Conservation (phyloP, 2,888 invertebrate species). For the Acheta domesticus region DNA sequence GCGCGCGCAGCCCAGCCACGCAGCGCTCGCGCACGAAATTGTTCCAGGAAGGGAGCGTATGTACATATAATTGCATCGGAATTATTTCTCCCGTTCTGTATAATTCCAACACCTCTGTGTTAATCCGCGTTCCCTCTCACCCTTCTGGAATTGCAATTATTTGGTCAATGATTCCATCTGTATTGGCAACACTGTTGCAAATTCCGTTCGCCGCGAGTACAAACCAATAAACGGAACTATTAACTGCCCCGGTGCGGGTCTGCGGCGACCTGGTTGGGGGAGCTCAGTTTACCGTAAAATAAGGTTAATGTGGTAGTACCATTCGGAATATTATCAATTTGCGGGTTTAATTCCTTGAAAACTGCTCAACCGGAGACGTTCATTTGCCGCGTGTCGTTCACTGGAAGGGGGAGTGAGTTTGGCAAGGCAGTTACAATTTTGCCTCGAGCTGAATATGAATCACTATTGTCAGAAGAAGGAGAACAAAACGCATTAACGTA, state of each 20-base stretch:
- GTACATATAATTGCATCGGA: constrained; percentile 9
- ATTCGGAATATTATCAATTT: constrained; percentile 28
- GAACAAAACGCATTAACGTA: too few relatives aligned
- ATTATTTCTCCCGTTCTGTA: constrained; percentile 1
- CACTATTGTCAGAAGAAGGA: too few relatives aligned
- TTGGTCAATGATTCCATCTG: constrained; percentile 33
- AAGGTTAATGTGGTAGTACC: constrained; percentile 33
- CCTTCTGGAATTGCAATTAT: constrained; percentile 31
- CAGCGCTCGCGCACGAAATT: background rate
- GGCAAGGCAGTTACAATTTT: background rate
- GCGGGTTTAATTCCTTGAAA: constrained; percentile 5
- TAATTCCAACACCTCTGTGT: constrained; percentile 4
- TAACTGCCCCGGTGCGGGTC: background rate
- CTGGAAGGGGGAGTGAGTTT: background rate
- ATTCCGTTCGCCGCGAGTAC: background rate
- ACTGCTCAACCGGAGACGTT: background rate
- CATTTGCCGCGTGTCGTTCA: background rate
- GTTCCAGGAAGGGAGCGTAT: background rate
- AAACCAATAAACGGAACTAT: constrained; percentile 11
- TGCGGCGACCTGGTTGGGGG: constrained; percentile 1
- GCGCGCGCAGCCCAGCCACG: too few relatives aligned
- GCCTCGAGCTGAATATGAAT: background rate
- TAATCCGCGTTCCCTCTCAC: background rate
- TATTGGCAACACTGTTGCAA: constrained; percentile 23
- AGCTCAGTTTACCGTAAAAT: constrained; percentile 27